Percentiles rank a stretch among this genome's conserved stretches.
Conservation (phyloP, 2,888 invertebrate species). For the Andrena flavipes region DNA sequence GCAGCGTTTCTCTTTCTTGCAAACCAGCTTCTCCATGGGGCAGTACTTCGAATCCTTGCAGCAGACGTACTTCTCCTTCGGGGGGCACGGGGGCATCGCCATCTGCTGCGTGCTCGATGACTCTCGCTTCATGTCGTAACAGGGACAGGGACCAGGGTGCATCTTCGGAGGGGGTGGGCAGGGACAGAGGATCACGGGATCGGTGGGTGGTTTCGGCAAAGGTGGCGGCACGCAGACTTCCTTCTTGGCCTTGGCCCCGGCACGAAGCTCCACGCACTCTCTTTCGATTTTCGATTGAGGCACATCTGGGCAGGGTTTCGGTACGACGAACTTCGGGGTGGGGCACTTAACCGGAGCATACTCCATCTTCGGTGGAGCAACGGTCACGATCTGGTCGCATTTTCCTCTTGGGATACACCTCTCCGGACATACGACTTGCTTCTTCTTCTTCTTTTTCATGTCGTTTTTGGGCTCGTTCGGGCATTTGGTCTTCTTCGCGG, state of each 20-base stretch:
- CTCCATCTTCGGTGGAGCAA: conserved; percentile 59
- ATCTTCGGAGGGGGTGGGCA: conserved; percentile 79
- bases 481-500: conserved; percentile 13
- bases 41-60: conserved; percentile 61
- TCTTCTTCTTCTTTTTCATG: conserved; percentile 7
- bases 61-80: conserved; percentile 66
- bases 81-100: conserved; percentile 56
- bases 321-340: conserved; percentile 61
- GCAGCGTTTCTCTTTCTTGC: conserved; percentile 29
- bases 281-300: background rate
- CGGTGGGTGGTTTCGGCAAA: conserved; percentile 76
- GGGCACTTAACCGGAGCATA: conserved; percentile 67
- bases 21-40: background rate
- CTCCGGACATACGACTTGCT: conserved; percentile 16
- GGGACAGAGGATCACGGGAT: conserved; percentile 73
- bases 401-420: conserved; percentile 51
- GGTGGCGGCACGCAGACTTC: conserved; percentile 59
- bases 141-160: conserved; percentile 78
- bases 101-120: fast-evolving
- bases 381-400: conserved; percentile 2
- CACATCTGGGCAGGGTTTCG: conserved; percentile 53
- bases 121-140: conserved; percentile 34
- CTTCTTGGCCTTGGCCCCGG: conserved; percentile 5
- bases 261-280: background rate
- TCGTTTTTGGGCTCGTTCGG: background rate